Base-by-base conservation (phyloP, 2,888 invertebrate genomes). In the Ectemnius continuus region DNA sequence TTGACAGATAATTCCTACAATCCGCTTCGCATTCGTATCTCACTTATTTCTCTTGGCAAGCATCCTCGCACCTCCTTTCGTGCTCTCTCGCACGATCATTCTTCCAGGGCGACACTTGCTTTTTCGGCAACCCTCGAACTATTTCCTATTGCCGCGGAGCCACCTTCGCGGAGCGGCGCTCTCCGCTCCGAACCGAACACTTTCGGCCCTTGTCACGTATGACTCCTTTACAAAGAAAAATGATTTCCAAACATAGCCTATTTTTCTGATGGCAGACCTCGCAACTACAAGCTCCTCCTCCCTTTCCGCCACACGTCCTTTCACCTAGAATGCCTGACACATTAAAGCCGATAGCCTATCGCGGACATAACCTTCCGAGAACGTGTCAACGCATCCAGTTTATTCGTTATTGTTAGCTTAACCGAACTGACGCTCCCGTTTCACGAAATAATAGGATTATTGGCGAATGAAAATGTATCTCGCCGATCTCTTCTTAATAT, bases 211-310 rank as follows among this genome's bases (percentile, higher is more conserved):
- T 16, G 52, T 52, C 52, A 52, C 52, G 52, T 16, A 16, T 16
- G 52, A 16, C 52, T 52, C 52, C 52, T 52, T 52, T 52, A 52
- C 52, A 14, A 14, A 16, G 52, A 52, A 52, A 52, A 52, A 52
- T 52, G 52, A 52, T 52, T 52, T 52, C 16, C 52, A 16, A 52
- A 52, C 52, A 16, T 16, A 16, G 36, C 5, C 36, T 36, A 36
- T 36, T 6, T 36, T 36, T 36, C 36, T 36, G 36, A 36, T 11
- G 36, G 36, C 36, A 0, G 36, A 2, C 8, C 36, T 36, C 0
- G 8, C 36, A 36, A 36, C 36, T 36, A 36, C 36, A 36, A 36
- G 36, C 36, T 36, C 11, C 6, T 28, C 5, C 28, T 36, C 36
- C 11, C 36, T 11, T 36, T 2, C 11, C 8, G 8, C 36, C 8